phyloP scores from a whole-genome alignment of 2,888 invertebrate species.

The Oscheius sp. region DNA sequence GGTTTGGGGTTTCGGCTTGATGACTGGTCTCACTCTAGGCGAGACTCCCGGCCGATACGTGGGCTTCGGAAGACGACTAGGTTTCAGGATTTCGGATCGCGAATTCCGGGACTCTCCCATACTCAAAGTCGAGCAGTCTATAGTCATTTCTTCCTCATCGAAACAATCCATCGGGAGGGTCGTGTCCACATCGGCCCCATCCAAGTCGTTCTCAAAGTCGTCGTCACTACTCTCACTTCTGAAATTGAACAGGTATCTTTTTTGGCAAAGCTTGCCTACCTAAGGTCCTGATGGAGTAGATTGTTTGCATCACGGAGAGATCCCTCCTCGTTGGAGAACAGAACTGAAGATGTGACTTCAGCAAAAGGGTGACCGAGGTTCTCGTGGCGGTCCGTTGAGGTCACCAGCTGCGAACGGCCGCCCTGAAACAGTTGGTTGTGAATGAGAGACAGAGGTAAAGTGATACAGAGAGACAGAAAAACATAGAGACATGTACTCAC shows the following conservation, averaged over 20 bases:
- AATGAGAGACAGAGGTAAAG: not conserved
- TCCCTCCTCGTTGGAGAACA: conserved; percentile 18
- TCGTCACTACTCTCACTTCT: conserved; percentile 17
- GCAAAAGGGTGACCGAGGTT: conserved; percentile 29
- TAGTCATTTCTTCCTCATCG: conserved; percentile 28
- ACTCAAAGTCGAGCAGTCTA: conserved; percentile 32
- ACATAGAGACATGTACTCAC: not conserved
- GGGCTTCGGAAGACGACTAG: conserved; percentile 32
- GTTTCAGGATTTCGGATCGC: conserved; percentile 2
- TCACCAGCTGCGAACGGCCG: conserved; percentile 30
- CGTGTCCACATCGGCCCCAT: conserved; percentile 15
- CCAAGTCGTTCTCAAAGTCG: conserved; percentile 22
- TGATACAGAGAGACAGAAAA: not conserved
- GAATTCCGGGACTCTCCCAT: not conserved
- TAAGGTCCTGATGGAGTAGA: conserved; percentile 4
- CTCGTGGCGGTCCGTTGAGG: conserved; percentile 27
- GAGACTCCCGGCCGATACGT: conserved; percentile 21
- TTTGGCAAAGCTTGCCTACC: not conserved
- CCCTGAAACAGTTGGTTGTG: conserved; percentile 1
- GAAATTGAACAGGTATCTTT: not conserved
- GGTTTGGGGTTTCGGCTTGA: conserved; percentile 30
- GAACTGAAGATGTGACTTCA: conserved; percentile 16
- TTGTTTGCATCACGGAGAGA: conserved; percentile 12
- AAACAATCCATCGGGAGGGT: conserved; percentile 31
- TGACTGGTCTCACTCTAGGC: conserved; percentile 15